Conservation (phyloP, 2,113 vertebrate genomes). For the Stigmatopora nigra region DNA sequence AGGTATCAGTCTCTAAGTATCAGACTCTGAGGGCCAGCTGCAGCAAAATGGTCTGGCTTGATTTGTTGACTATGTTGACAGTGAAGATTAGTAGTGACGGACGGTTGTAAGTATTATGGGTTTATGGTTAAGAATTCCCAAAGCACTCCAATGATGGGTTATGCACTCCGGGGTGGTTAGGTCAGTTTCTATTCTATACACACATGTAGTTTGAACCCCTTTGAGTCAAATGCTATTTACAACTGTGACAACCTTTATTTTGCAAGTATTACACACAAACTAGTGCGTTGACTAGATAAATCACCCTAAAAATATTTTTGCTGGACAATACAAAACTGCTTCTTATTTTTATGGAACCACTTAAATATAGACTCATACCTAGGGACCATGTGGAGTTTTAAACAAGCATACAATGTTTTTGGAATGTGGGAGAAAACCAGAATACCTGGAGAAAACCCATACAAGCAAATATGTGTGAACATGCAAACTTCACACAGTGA, state of each 20-base stretch:
- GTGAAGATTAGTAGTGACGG: slow-evolving; percentile 43
- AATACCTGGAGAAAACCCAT: no score
- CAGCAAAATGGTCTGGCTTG: background rate
- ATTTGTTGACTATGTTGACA: background rate
- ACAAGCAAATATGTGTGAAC: no score
- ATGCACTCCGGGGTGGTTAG: slow-evolving; percentile 36
- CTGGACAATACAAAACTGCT: background rate
- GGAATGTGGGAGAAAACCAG: no score
- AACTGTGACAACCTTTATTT: background rate
- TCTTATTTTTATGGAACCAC: no score
- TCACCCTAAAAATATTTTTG: no score
- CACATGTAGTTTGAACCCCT: background rate
- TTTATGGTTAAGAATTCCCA: slow-evolving; percentile 51
- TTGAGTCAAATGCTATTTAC: slow-evolving; percentile 30
- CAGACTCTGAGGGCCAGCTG: no score
- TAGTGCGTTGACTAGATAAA: background rate
- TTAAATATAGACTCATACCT: no score
- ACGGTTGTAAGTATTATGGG: slow-evolving; percentile 48
- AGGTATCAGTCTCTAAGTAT: background rate
- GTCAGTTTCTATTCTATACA: slow-evolving; percentile 19
- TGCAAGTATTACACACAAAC: background rate
- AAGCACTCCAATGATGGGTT: slow-evolving; percentile 38
- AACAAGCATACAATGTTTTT: no score
- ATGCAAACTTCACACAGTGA: no score
- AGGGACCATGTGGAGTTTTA: no score